phyloP scores from a whole-genome alignment of 2,888 invertebrate genomes.

The Pyrochroa serraticornis region DNA sequence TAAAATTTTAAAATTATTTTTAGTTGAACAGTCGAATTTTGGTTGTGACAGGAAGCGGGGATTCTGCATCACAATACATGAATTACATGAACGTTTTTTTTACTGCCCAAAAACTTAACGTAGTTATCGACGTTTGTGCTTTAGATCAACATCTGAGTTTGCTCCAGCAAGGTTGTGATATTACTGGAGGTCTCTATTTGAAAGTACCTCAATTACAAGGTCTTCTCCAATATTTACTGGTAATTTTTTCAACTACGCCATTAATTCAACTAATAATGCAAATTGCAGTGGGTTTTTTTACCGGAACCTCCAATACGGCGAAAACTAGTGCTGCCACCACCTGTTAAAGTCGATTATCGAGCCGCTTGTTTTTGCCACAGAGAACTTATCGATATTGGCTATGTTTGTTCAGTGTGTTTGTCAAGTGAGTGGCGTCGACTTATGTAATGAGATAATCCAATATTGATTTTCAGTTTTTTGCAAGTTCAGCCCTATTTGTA shows the following conservation, averaged over 20 bases:
- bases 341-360: conserved; percentile 91
- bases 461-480: conserved; percentile 82
- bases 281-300: conserved; percentile 85
- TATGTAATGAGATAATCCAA: conserved; percentile 12
- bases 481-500: conserved; percentile 96
- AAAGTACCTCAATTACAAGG: conserved; percentile 87
- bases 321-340: conserved; percentile 85
- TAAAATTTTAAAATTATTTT: conserved; percentile 3
- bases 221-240: conserved; percentile 83
- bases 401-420: conserved; percentile 96
- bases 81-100: conserved; percentile 99
- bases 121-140: conserved; percentile 91
- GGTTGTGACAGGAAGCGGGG: conserved; percentile 87
- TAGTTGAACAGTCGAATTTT: conserved; percentile 77
- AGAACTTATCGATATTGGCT: conserved; percentile 93
- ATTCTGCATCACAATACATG: conserved; percentile 94
- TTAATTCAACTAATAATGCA: neutral
- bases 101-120: conserved; percentile 85
- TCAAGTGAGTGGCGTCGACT: conserved; percentile 71
- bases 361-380: conserved; percentile 98
- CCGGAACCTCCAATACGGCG: conserved; percentile 81
- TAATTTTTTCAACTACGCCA: no score
- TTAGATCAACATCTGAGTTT: conserved; percentile 88
- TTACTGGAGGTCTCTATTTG: conserved; percentile 91
- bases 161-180: conserved; percentile 95